Conservation (phyloP, 2,888 invertebrate genomes). For the Callyntrura sp. region DNA sequence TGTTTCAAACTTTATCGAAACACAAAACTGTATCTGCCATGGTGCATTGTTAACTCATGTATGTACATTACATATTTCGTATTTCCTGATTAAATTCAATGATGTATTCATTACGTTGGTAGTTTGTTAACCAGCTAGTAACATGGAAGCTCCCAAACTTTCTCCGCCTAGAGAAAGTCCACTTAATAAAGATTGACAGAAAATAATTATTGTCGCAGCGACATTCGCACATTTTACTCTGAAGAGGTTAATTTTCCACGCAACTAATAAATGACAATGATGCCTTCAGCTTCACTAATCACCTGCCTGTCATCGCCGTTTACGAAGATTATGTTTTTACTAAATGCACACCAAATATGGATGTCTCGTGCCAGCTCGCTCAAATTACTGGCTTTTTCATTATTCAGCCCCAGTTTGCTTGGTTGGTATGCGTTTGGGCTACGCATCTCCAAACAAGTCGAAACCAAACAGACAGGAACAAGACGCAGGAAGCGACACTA, state of each 20-base stretch:
- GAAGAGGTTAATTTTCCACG: conserved; percentile 39
- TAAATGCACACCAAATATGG: background rate
- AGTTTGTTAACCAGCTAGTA: no score
- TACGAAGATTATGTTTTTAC: background rate
- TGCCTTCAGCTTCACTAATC: conserved; percentile 40
- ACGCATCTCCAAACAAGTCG: background rate
- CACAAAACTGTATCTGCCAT: no score
- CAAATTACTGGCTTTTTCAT: conserved; percentile 24
- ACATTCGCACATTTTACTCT: background rate
- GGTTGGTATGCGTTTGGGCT: no score
- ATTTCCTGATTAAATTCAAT: no score
- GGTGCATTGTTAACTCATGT: no score
- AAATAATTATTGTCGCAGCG: conserved; percentile 6
- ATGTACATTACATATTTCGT: background rate
- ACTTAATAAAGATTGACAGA: conserved; percentile 35
- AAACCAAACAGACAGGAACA: no score
- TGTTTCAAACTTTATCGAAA: no score
- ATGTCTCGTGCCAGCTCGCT: background rate
- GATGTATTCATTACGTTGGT: no score
- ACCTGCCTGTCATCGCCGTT: conserved; percentile 6
- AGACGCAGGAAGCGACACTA: conserved; percentile 6
- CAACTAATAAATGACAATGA: conserved; percentile 1
- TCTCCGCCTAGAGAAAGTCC: conserved; percentile 23
- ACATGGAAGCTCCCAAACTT: background rate
- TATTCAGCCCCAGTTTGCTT: background rate